Evolutionary conservation across 1,140 invertebrate species (phyloP), one percentile per base, ranked within the genome.

Genomic region (Drosophila simulans): DNA sequence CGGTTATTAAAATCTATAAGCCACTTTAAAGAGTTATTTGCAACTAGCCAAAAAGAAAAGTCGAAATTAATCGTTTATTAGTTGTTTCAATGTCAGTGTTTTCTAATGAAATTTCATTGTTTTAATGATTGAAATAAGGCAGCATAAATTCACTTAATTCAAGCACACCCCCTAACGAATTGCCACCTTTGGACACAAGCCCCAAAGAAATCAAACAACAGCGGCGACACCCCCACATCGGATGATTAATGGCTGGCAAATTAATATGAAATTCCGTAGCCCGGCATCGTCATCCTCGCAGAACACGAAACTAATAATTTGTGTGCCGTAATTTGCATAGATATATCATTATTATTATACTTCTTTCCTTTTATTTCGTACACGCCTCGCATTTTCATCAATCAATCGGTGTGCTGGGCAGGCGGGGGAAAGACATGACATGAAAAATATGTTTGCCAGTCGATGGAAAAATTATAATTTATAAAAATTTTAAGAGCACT

Each of bases 341-440:
- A 88, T 88, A 79, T 80, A 88, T 88, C 84, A 88, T 88, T 88
- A 89, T 89, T 86, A 88, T 82, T 78, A 71, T 74, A 82, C 82
- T 77, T 81, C 63, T 77, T 76, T 60, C 40, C 45, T 40, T 40
- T 52, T 65, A 65, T 78, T 71, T 68, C 56, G 66, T 76, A 80
- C 70, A 88, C 79, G 79, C 76, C 84, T 80, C 62, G 84, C 76
- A 80, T 83, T 88, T 88, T 88, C 83, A 88, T 88, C 84, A 88
- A 88, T 88, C 83, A 88, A 88, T 79, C 68, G 68, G 45, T 5
- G 39, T 52, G 42, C 37, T 20, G 66, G 51, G 13, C n/a, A 22
- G 49, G 25, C 52, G 31, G 48, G 55, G 40, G 40, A 51, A 72
- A 54, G 42, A 80, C 49, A 69, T 75, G 82, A 86, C 82, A 83